Percentiles rank a stretch among this genome's conserved stretches.
Conservation (phyloP, 2,113 vertebrate species). For the Solenodon paradoxus region DNA sequence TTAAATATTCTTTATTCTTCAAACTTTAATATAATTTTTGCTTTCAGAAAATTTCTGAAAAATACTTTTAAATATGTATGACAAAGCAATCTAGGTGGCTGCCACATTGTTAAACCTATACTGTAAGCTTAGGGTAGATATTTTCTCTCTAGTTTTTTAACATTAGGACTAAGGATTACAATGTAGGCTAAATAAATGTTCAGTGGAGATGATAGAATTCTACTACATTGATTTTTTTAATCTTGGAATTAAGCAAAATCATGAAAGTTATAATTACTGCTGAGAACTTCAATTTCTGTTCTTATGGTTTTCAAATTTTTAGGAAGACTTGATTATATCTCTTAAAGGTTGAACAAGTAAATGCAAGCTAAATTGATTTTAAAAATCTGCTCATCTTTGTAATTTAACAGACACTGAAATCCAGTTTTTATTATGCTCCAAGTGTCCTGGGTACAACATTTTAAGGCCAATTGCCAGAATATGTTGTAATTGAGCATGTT, state of each 20-base stretch:
- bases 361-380: not conserved
- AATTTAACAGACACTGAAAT: not conserved
- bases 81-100: not conserved
- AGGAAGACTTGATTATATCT: not conserved
- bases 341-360: not conserved
- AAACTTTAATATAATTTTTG: no score
- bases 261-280: not conserved
- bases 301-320: not conserved
- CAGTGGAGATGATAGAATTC: not conserved
- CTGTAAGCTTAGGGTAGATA: not conserved
- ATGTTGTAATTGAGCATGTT: not conserved
- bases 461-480: not conserved
- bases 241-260: not conserved
- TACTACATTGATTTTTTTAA: not conserved
- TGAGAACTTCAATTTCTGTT: not conserved
- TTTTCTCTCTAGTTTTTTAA: not conserved
- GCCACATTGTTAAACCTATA: not conserved
- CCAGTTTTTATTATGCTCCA: not conserved
- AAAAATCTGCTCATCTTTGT: not conserved
- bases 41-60: not conserved
- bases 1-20: not conserved
- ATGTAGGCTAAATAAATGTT: not conserved
- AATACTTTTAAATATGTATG: constrained; percentile 12
- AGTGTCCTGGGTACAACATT: not conserved
- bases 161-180: not conserved